phyloP scores from a whole-genome alignment of 2,113 vertebrate genomes.

The Enhydra lutris region DNA sequence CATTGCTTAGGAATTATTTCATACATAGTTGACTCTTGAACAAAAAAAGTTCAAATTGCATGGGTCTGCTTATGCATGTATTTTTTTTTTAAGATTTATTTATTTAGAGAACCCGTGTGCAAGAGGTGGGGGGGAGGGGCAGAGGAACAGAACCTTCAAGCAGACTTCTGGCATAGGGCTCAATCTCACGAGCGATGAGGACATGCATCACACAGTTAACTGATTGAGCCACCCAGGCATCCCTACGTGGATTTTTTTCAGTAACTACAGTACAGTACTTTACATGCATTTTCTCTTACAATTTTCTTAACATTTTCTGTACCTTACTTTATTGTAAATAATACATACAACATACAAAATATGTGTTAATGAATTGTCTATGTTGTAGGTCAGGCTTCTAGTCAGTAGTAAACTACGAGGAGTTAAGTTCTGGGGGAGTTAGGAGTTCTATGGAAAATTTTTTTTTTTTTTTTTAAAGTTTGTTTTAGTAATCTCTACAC shows the following conservation, averaged over 20 bases:
- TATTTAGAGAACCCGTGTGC: neutral
- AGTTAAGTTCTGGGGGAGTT: neutral
- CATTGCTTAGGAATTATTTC: neutral
- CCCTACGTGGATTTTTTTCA: neutral
- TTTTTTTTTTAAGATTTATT: neutral
- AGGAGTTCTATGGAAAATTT: neutral
- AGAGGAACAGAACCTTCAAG: neutral
- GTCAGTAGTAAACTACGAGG: neutral
- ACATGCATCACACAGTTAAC: neutral
- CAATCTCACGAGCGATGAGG: rapidly evolving
- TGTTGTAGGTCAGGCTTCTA: neutral
- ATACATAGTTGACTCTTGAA: neutral
- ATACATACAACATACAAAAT: neutral
- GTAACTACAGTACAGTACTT: neutral
- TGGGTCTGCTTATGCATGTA: neutral
- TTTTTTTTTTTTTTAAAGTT: neutral
- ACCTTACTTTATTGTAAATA: neutral
- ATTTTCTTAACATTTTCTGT: neutral
- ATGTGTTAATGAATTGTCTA: neutral
- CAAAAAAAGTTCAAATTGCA: neutral
- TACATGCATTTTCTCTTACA: neutral
- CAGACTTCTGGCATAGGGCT: neutral
- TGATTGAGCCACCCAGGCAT: neutral
- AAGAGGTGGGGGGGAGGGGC: neutral
- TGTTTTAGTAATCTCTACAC: neutral